Evolutionary conservation across 2,113 vertebrate genomes (phyloP).

Genomic region (Otis tarda): DNA sequence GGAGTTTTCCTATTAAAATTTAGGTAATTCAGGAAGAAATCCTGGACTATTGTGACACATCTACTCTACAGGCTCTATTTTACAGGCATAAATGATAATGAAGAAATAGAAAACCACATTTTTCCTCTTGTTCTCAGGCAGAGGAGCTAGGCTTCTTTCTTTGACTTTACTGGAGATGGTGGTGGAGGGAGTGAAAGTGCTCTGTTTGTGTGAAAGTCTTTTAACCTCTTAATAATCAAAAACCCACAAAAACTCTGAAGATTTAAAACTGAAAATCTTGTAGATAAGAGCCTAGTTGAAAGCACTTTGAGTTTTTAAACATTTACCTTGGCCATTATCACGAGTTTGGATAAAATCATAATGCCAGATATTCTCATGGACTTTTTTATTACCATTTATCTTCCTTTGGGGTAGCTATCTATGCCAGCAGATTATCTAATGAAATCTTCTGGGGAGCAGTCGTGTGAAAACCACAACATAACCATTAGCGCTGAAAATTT

Average conservation of each 20-base stretch:
- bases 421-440: background rate
- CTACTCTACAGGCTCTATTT: background rate
- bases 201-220: background rate
- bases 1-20: background rate
- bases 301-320: background rate
- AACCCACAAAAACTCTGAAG: accelerated
- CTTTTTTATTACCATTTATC: background rate
- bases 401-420: background rate
- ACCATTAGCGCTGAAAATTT: background rate
- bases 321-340: background rate
- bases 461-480: background rate
- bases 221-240: background rate
- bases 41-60: background rate
- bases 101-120: background rate
- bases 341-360: background rate
- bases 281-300: background rate
- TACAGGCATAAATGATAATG: background rate
- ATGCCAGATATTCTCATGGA: background rate
- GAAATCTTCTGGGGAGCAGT: background rate
- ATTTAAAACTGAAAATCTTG: background rate
- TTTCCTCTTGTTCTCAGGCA: background rate
- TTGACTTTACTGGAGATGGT: background rate
- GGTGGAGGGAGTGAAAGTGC: background rate
- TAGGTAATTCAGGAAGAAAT: background rate
- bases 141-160: background rate